Conservation (phyloP, 2,797 vertebrate species). For the Chrysocyon brachyurus region DNA sequence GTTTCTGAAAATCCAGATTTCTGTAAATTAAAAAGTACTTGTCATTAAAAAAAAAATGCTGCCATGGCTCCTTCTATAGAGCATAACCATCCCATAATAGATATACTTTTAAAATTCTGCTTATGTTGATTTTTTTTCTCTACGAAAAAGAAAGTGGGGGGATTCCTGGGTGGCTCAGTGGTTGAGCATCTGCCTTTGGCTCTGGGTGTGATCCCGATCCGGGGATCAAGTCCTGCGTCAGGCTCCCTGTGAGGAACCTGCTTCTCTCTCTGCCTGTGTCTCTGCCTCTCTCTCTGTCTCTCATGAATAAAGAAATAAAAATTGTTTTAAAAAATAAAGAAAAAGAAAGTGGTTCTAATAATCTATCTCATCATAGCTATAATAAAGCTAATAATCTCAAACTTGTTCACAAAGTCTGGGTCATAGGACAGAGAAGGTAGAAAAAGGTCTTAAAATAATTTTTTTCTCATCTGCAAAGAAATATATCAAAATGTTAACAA, state of each 20-base stretch:
- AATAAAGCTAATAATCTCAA: slow-evolving; percentile 35
- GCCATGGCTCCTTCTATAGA: not conserved
- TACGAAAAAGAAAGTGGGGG: not conserved
- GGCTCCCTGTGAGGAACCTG: too few species aligned
- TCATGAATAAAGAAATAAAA: too few species aligned
- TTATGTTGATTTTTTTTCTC: not conserved
- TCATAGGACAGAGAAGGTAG: not conserved
- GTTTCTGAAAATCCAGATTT: slow-evolving; percentile 14
- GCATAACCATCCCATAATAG: not conserved
- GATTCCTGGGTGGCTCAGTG: too few species aligned
- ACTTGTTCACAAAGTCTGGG: slow-evolving; percentile 11
- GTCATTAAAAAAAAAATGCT: not conserved
- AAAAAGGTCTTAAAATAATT: slow-evolving; percentile 19
- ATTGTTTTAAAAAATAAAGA: too few species aligned
- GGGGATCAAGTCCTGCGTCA: too few species aligned
- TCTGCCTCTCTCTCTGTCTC: too few species aligned
- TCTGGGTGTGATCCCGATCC: too few species aligned
- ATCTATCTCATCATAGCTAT: not conserved
- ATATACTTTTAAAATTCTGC: slow-evolving; percentile 13
- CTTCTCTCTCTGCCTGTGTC: too few species aligned
- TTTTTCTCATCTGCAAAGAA: slow-evolving; percentile 56
- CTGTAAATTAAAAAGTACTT: not conserved
- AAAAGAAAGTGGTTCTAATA: slow-evolving; percentile 5
- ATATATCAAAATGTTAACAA: not conserved
- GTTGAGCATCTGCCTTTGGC: too few species aligned